phyloP scores from a whole-genome alignment of 2,797 vertebrate species.

The Ceryle rudis region DNA sequence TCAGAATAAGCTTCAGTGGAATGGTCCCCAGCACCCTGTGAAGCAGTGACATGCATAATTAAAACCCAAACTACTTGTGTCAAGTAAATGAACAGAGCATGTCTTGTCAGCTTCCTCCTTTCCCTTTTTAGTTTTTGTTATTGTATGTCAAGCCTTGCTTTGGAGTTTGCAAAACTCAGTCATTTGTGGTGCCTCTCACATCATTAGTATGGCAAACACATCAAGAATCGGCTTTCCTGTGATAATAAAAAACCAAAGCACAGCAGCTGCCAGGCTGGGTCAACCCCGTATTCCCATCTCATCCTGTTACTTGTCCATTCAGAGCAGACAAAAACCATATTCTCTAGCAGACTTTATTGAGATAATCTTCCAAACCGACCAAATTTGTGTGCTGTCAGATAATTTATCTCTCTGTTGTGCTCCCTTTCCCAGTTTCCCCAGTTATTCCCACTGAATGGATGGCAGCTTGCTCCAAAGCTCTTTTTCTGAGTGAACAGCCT shows the following conservation, averaged over 20 bases:
- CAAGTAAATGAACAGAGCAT: constrained; percentile 38
- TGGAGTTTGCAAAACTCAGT: constrained; percentile 17
- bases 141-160: neutral
- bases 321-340: neutral
- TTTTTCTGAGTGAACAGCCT: neutral
- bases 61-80: constrained; percentile 41
- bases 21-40: neutral
- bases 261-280: neutral
- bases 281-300: neutral
- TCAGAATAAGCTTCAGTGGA: neutral
- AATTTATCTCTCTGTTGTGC: neutral
- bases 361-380: neutral
- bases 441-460: neutral
- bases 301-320: neutral
- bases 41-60: constrained; percentile 56
- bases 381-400: neutral
- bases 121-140: constrained; percentile 18
- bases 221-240: neutral
- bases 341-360: neutral
- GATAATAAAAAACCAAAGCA: neutral
- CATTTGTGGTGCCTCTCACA: neutral
- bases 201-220: neutral
- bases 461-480: neutral
- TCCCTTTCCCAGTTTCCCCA: neutral
- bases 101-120: constrained; percentile 36